Base-by-base conservation (phyloP, 2,797 vertebrate species). In the Vespertilio murinus region DNA sequence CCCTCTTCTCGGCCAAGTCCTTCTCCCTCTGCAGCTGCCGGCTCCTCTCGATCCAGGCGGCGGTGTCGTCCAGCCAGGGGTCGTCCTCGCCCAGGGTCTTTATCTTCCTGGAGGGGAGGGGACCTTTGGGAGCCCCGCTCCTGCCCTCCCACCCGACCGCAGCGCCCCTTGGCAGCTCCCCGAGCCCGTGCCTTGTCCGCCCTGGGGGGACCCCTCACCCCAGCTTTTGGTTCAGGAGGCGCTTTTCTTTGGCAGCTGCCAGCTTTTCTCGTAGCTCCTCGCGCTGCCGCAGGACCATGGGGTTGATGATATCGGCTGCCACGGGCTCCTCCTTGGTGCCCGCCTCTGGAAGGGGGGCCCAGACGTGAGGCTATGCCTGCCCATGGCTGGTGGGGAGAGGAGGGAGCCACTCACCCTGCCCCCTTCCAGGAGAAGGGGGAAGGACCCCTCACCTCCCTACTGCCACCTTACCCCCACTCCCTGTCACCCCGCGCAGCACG, bases 1-100 rank as follows among this genome's bases (percentile, higher is more conserved):
- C 98, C 97, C 99, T 98, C 95, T 99, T 99, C 94, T 99, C 99
- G 0, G 99, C 99, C 98, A 99, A 74, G 89, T 99, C 99, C 94
- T 99, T 99, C 95, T 99, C 99, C 81, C 98, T 98, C 54, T 99
- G 98, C 71, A 99, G 80, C 78, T 98, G 99, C 74, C 99, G 98
- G 96, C 98, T 99, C 94, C 92, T 98, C 97, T 99, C 99, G 0
- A 99, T 99, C 99, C 99, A 99, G 33, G 99, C 98, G 0, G 98
- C 97, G 0, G 99, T 99, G 97, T 99, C 98, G 1, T 99, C 99
- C 79, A 99, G 97, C 99, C 99, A 99, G 1, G 98, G 98, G 92
- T 99, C 99, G 0, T 99, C 99, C 9, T 99, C 99, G 2, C 98
- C 99, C 2, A 99, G 96, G 0, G 98, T 98, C 97, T 99, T 99